Conservation (phyloP, 2,797 vertebrate genomes). For the Acanthiza pusilla region DNA sequence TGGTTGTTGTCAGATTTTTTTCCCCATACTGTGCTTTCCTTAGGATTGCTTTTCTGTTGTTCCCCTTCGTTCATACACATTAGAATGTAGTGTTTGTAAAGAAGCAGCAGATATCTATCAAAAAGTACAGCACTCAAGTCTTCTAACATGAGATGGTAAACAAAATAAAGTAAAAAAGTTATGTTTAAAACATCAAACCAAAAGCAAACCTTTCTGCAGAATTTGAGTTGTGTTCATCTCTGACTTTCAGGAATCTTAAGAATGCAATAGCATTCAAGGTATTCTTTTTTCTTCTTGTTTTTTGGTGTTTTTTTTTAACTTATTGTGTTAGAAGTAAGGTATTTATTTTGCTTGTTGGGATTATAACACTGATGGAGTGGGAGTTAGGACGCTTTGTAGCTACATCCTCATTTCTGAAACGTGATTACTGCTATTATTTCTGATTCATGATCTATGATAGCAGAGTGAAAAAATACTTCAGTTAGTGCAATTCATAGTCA, state of each 20-base stretch:
- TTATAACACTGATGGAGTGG: neutral
- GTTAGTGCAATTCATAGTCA: neutral
- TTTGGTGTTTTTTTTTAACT: neutral
- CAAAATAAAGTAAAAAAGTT: neutral
- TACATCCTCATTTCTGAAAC: constrained; percentile 12
- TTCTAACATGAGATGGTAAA: neutral
- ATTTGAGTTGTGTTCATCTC: neutral
- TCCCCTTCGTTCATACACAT: neutral
- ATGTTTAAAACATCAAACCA: neutral
- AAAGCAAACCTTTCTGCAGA: neutral
- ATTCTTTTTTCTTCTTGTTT: neutral
- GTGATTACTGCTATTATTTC: constrained; percentile 28
- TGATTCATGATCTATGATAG: neutral
- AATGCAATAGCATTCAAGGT: neutral
- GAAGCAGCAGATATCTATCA: neutral
- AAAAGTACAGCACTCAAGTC: neutral
- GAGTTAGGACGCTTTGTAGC: neutral
- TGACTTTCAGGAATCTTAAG: neutral
- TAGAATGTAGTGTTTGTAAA: neutral
- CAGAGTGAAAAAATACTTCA: neutral
- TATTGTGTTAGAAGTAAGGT: neutral
- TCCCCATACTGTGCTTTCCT: neutral
- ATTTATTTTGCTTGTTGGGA: neutral
- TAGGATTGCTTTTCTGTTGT: neutral
- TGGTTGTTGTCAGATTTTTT: neutral